Percentiles rank a stretch among this genome's conserved stretches.
Evolutionary conservation across 2,888 invertebrate species (phyloP).

Genomic region (Megaustenia siamemsis): DNA sequence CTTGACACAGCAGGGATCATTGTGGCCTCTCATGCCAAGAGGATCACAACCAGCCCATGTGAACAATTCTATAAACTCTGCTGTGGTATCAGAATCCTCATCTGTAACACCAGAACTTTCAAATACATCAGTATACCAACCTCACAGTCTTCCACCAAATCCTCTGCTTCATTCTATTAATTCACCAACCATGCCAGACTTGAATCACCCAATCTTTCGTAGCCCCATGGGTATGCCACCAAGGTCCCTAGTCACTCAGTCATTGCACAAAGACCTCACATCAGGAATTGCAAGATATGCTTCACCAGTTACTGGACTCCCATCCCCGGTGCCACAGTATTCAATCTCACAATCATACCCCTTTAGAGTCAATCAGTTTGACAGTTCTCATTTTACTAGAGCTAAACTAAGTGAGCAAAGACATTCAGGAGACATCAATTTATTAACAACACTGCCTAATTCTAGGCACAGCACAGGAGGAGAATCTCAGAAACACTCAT

Average conservation of each 20-base stretch:
- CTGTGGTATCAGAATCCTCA: slow-evolving; percentile 31
- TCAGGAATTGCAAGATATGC: slow-evolving; percentile 46
- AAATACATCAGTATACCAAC: slow-evolving; percentile 27
- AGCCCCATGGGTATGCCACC: slow-evolving; percentile 12
- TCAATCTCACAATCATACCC: slow-evolving; percentile 21
- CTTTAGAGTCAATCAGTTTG: slow-evolving; percentile 48
- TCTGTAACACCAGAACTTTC: slow-evolving; percentile 31
- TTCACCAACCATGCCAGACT: slow-evolving; percentile 28
- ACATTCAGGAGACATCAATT: background rate
- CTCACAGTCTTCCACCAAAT: slow-evolving; percentile 42
- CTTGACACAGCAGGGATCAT: slow-evolving; percentile 1
- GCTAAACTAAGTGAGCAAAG: slow-evolving; percentile 31
- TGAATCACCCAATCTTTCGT: slow-evolving; percentile 45
- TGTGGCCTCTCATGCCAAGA: slow-evolving; percentile 20
- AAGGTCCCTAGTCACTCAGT: slow-evolving; percentile 6
- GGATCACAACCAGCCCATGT: slow-evolving; percentile 44
- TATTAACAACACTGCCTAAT: background rate
- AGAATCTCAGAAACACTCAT: slow-evolving; percentile 41
- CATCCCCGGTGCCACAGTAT: slow-evolving; percentile 36
- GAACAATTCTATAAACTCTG: slow-evolving; percentile 2
- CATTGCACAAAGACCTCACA: slow-evolving; percentile 47
- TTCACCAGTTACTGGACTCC: slow-evolving; percentile 37
- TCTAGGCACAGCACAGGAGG: background rate
- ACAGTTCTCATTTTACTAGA: slow-evolving; percentile 48
- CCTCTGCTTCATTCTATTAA: slow-evolving; percentile 27